Percentiles rank a stretch among this genome's conserved stretches.
Conservation (phyloP, 1,140 invertebrate species). For the Neodiprion fabricii region DNA sequence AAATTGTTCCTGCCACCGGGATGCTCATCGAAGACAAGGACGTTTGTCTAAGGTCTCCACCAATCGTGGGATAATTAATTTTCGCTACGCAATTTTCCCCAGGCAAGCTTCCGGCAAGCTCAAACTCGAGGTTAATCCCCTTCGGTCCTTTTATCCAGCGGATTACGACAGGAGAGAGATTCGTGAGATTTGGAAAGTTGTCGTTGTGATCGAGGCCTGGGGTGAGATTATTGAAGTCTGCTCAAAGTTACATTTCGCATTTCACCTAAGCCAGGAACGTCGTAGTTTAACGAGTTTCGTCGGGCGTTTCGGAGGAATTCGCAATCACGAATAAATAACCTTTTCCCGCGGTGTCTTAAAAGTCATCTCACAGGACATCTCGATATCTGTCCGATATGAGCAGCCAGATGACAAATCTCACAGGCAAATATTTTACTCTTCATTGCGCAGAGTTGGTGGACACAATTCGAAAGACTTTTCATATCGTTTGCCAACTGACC, state of each 20-base stretch:
- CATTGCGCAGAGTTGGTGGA: no score
- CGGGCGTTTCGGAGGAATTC: neutral
- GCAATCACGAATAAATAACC: neutral
- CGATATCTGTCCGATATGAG: no score
- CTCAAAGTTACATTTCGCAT: neutral
- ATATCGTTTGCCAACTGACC: no score
- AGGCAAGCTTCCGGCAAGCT: no score
- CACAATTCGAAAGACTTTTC: no score
- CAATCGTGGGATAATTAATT: neutral
- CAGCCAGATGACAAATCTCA: no score
- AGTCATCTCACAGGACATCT: no score
- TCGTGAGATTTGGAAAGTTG: neutral
- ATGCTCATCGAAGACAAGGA: no score
- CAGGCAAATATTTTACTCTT: no score
- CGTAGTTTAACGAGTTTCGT: neutral
- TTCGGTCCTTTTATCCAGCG: neutral
- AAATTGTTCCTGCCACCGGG: no score
- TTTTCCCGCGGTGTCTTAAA: no score
- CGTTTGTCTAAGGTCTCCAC: neutral
- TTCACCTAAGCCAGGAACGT: neutral
- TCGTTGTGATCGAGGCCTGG: neutral
- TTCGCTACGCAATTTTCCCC: neutral
- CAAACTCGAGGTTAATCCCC: no score
- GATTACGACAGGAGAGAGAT: neutral
- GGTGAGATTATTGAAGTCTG: neutral